Conservation (phyloP, 1,140 invertebrate genomes). For the Akabosia matsudoensis region DNA sequence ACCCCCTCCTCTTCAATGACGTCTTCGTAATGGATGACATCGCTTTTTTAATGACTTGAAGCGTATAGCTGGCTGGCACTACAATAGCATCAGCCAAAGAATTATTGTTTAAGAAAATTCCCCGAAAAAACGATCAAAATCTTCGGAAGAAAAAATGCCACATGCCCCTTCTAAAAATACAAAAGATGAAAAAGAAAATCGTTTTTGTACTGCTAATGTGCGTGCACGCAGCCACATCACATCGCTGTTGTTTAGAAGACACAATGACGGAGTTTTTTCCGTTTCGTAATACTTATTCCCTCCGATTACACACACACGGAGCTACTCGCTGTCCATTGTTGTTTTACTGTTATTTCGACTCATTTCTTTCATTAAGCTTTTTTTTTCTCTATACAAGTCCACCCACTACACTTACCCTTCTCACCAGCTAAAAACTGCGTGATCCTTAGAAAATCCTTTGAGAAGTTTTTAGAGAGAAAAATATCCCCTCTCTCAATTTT, state of each 20-base stretch:
- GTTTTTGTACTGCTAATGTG: slow-evolving; percentile 19
- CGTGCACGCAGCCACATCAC: neutral
- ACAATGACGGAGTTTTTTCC: neutral
- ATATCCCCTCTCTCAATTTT: neutral
- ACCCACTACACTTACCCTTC: neutral
- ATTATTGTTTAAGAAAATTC: neutral
- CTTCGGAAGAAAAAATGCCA: neutral
- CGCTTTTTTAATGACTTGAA: slow-evolving; percentile 7
- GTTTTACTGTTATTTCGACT: neutral
- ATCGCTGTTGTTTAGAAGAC: neutral
- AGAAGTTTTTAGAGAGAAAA: neutral
- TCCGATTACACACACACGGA: neutral
- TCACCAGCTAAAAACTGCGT: neutral
- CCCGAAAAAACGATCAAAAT: neutral
- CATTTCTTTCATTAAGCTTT: slow-evolving; percentile 15
- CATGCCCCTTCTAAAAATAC: neutral
- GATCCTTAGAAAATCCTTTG: slow-evolving; percentile 15
- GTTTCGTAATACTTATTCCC: neutral
- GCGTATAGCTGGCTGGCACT: neutral
- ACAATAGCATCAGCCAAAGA: neutral
- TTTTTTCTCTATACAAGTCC: neutral
- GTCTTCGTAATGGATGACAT: slow-evolving; percentile 15
- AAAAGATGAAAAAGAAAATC: neutral
- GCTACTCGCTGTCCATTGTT: neutral
- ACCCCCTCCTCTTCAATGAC: slow-evolving; percentile 5